phyloP scores from a whole-genome alignment of 2,888 invertebrate genomes.

The Drepanosiphum platanoidis region DNA sequence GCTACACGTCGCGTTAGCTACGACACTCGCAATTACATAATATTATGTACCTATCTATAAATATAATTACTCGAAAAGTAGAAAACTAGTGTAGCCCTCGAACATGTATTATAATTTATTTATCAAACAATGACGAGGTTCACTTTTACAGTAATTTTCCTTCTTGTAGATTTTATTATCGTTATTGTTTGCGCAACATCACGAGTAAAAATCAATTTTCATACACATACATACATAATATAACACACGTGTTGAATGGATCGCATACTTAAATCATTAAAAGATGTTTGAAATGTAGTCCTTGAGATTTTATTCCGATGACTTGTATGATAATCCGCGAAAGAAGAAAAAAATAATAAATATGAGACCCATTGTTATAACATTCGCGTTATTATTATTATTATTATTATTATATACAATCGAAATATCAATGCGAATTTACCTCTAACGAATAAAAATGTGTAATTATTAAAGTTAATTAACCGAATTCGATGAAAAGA shows the following conservation, averaged over 20 bases:
- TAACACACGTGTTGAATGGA: too few species aligned
- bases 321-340: neutral
- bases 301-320: neutral
- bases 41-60: neutral
- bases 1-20: too few species aligned
- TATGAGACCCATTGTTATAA: too few species aligned
- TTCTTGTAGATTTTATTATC: neutral
- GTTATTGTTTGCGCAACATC: neutral
- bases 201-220: neutral
- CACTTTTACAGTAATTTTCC: neutral
- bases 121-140: neutral
- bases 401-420: neutral
- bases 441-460: neutral
- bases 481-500: neutral
- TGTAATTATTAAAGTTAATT: constrained; percentile 26
- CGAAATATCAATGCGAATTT: neutral
- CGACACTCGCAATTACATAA: neutral
- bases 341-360: neutral
- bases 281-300: neutral
- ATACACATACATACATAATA: too few species aligned
- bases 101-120: neutral
- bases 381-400: neutral
- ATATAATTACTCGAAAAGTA: too few species aligned
- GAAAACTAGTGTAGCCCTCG: too few species aligned
- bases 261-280: neutral